Base-by-base conservation (phyloP, 2,797 vertebrate genomes). In the Buphagus erythrorhynchus region DNA sequence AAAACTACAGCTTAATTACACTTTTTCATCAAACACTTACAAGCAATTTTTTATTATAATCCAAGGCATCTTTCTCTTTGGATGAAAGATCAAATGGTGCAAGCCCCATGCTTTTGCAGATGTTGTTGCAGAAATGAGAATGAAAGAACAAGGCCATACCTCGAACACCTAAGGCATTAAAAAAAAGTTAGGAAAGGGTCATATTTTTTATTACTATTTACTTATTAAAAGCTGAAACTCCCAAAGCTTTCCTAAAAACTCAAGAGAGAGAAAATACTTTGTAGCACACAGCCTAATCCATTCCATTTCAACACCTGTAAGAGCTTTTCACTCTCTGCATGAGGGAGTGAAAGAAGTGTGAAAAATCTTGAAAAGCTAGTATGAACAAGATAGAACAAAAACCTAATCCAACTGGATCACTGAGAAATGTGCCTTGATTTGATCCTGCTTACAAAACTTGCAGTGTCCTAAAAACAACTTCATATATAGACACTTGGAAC, bases 71-170 rank as follows among this genome's bases (percentile, higher is more conserved):
- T n/a, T 84, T 98, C 96, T 99, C 99, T 36, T 96, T 96, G 11
- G 98, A 96, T 3, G 99, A 98, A 38, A 99, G 97, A 97, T 99
- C 99, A 28, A 99, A 99, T 3, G 99, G 98, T 4, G 98, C 98
- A 68, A 99, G 98, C 14, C 98, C 98, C 99, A 99, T 99, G 90
- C 99, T 99, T 97, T 98, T 98, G 95, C 99, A 99, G 92, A 99
- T 99, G 96, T 97, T 99, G 97, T 99, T 99, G 97, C 99, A 99
- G 93, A 99, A 97, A 58, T 99, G 99, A 26, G 99, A 99, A 95
- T 99, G 98, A 97, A 99, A 99, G 98, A 99, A 99, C 67, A 99
- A 98, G 6, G 99, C 99, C 99, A 99, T 99, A 59, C 99, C 99
- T 46, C 99, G 98, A 73, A 99, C 99, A 96, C 99, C 99, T 99